phyloP scores from a whole-genome alignment of 2,888 invertebrate species.

The Monopis laevigella region DNA sequence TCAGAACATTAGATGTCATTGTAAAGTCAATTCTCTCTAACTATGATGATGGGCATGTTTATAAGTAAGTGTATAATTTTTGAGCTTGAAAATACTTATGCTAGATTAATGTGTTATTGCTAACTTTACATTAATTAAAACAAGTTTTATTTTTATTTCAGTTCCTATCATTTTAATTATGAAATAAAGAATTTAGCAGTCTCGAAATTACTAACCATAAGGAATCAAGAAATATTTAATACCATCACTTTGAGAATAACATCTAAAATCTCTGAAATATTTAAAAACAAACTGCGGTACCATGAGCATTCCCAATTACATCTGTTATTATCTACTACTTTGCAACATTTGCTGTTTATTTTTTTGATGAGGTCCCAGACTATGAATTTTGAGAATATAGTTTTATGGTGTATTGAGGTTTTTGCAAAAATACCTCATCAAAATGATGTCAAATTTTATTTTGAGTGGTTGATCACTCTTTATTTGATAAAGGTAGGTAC shows the following conservation, averaged over 20 bases:
- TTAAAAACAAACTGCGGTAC: slow-evolving; percentile 47
- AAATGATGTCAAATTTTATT: slow-evolving; percentile 38
- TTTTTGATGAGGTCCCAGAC: slow-evolving; percentile 28
- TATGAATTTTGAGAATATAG: slow-evolving; percentile 23
- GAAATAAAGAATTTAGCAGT: slow-evolving; percentile 39
- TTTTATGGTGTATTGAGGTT: slow-evolving; percentile 38
- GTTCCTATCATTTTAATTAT: slow-evolving; percentile 36
- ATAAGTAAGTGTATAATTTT: too few relatives aligned
- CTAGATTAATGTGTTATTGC: too few relatives aligned
- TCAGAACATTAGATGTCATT: too few relatives aligned
- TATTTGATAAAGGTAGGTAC: slow-evolving; percentile 12
- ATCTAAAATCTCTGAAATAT: slow-evolving; percentile 33
- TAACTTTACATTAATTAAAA: too few relatives aligned
- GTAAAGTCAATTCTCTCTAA: too few relatives aligned
- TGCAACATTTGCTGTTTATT: slow-evolving; percentile 43
- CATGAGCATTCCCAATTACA: slow-evolving; percentile 49
- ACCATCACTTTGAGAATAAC: slow-evolving; percentile 32
- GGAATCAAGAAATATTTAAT: slow-evolving; percentile 27
- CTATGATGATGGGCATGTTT: too few relatives aligned
- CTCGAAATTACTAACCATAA: slow-evolving; percentile 31
- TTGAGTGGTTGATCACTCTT: slow-evolving; percentile 50
- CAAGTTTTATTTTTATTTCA: slow-evolving; percentile 28
- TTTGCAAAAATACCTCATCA: slow-evolving; percentile 50
- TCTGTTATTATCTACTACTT: slow-evolving; percentile 33
- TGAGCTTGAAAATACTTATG: too few relatives aligned